These are phyloP conservation scores for Oreohelix idahoensis DNA, from an alignment of 1,140 invertebrate species.

Conservation along the genomic window DNA sequence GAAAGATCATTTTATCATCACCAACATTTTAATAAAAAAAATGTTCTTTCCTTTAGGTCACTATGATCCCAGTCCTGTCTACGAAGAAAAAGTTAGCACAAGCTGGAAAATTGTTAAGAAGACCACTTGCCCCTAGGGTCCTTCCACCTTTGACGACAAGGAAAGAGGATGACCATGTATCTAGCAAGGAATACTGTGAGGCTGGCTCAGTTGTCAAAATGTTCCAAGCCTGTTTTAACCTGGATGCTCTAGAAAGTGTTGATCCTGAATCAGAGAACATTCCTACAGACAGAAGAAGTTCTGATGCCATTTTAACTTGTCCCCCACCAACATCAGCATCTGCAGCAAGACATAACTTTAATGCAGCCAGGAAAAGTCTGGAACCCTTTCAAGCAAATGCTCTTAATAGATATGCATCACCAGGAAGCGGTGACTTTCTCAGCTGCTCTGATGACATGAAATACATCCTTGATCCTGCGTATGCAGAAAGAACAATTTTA, in stretches of 20 bases:
- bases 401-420: constrained; percentile 40
- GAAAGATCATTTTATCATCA: too few species aligned
- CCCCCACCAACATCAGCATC: constrained; percentile 65
- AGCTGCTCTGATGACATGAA: constrained; percentile 59
- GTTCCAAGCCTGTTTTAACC: constrained; percentile 47
- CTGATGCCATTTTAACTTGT: constrained; percentile 62
- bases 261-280: constrained; percentile 36
- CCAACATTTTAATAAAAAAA: too few species aligned
- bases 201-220: constrained; percentile 20
- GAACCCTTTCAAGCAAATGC: neutral
- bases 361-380: neutral
- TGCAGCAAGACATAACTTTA: constrained; percentile 31
- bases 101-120: constrained; percentile 51
- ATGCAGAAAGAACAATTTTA: constrained; percentile 60
- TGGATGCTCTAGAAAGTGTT: constrained; percentile 41
- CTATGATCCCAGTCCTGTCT: constrained; percentile 44
- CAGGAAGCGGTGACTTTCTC: constrained; percentile 52
- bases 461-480: constrained; percentile 67
- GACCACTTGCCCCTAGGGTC: constrained; percentile 58
- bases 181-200: neutral
- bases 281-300: constrained; percentile 58
- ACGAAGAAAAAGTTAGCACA: constrained; percentile 33
- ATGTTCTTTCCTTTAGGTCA: constrained; percentile 3
- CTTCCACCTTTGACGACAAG: constrained; percentile 45
- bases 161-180: neutral